Evolutionary conservation across 2,797 vertebrate genomes (phyloP), one percentile per base, ranked within the genome.

Genomic region (Phylloscopus collybita): DNA sequence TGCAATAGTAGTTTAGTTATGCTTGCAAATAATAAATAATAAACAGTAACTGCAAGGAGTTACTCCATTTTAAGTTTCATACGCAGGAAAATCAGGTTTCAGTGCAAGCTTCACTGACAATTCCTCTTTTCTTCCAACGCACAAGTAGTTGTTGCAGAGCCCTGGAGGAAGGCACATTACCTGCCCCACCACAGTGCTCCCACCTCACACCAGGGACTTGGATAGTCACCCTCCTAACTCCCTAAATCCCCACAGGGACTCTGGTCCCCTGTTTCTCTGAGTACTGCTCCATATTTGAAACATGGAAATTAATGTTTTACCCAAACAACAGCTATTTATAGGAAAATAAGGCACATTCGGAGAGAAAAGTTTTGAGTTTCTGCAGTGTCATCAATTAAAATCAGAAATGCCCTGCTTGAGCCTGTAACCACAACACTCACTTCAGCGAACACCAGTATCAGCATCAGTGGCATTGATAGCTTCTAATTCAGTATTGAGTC

Each of bases 401-500:
- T 36, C 6, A 83, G 51, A 59, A 90, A 30, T n/a, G 7, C 10
- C 32, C 18, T 30, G 22, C n/a, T 57, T 10, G 1, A 56, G 47
- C 16, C 50, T 56, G 32, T 17, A 27, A 17, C 29, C 40, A 15
- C 53, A 76, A 36, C 42, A 27, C 25, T 26, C 0, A 0, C 0
- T 0, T 32, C 44, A 90, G 42, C 72, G 59, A 74, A 90, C 17
- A 60, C 22, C 3, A 0, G 2, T 42, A n/a, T 38, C 71, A 27
- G n/a, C 38, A n/a, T 64, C 26, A 25, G 23, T 18, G 32, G 29
- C 29, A 32, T 9, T 25, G 44, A 59, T 9, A 17, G 36, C 16
- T 95, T 51, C 66, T 56, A 44, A 65, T 44, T 67, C 54, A 5
- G 3, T 65, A 21, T 3, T 81, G 78, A 90, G 44, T 72, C 54